Base-by-base conservation (phyloP, 2,113 vertebrate genomes). In the Nesospiza acunhae region DNA sequence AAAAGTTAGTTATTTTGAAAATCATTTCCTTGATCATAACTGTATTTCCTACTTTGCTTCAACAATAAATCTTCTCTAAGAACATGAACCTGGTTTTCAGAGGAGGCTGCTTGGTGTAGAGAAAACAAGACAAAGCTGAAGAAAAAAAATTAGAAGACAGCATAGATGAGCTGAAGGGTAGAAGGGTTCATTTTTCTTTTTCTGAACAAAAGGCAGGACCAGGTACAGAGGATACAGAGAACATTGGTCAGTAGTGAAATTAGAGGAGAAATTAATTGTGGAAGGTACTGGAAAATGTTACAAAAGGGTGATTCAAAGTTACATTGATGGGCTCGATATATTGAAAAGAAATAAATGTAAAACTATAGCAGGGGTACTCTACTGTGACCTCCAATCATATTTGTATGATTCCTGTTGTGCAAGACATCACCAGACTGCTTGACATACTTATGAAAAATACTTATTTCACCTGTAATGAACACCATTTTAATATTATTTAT, bases 171-270 rank as follows among this genome's bases (percentile, higher is more conserved):
- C 11, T 66, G 55, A 5, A 62, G 8, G 24, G 4, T 18, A n/a
- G 77, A 88, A 77, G 7, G 2, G 1, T 9, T 21, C 1, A 41
- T 44, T 69, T 52, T 60, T 8, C 8, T 62, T 35, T 44, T 39
- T 19, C 7, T 4, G 2, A 41, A 15, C 4, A 31, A 41, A 74
- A 44, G 2, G 9, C 4, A 76, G 23, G 15, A 79, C 3, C 1
- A 5, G 10, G 9, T 28, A 35, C 13, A 46, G 26, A 46, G 1
- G 11, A 6, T 15, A 74, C 13, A 39, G 13, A 55, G 3, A 62
- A 58, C 50, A 52, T 9, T 70, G 7, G 3, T 35, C 13, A 49
- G 31, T 21, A 41, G 22, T 58, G n/a, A 70, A 56, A 84, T 26
- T 1, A 84, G 17, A 55, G 39, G 56, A 60, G 2, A 70, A 83